A percentile compares a stretch with the other conserved stretches of the same genome.
These are phyloP conservation scores for Mesorhabditis spiculigera DNA, from an alignment of 2,888 invertebrate genomes.

Conservation along the genomic window DNA sequence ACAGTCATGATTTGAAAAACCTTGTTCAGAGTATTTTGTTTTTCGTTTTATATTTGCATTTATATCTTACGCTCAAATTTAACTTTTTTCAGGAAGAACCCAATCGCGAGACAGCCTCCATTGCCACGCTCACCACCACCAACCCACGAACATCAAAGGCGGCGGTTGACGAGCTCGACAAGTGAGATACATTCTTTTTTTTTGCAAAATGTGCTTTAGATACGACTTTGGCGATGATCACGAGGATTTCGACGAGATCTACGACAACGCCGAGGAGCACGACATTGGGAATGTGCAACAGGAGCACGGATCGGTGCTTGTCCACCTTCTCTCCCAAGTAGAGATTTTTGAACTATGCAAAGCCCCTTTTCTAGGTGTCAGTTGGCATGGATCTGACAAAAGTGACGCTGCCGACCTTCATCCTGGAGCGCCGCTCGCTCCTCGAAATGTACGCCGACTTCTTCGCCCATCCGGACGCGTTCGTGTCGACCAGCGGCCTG, in stretches of 20 bases:
- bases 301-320: conserved; percentile 92
- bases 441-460: conserved; percentile 99
- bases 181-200: too few relatives aligned
- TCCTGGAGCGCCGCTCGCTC: conserved; percentile 89
- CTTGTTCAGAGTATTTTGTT: background rate
- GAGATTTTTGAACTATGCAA: background rate
- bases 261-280: conserved; percentile 64
- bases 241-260: conserved; percentile 56
- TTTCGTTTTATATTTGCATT: background rate
- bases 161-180: conserved; percentile 3
- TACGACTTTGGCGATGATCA: conserved; percentile 62
- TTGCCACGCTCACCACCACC: background rate
- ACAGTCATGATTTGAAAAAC: conserved; percentile 2
- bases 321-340: conserved; percentile 85
- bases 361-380: conserved; percentile 68
- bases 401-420: conserved; percentile 95
- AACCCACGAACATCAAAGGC: conserved; percentile 8
- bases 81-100: background rate
- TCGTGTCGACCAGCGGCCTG: conserved; percentile 71
- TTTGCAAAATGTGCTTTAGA: background rate
- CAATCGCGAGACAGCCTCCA: too few relatives aligned
- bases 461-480: conserved; percentile 96
- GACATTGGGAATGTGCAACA: conserved; percentile 74
- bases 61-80: background rate
- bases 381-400: conserved; percentile 99